Percentiles rank a stretch among this genome's conserved stretches.
Conservation (phyloP, 2,797 vertebrate species). For the Neosilurus hyrtlii region DNA sequence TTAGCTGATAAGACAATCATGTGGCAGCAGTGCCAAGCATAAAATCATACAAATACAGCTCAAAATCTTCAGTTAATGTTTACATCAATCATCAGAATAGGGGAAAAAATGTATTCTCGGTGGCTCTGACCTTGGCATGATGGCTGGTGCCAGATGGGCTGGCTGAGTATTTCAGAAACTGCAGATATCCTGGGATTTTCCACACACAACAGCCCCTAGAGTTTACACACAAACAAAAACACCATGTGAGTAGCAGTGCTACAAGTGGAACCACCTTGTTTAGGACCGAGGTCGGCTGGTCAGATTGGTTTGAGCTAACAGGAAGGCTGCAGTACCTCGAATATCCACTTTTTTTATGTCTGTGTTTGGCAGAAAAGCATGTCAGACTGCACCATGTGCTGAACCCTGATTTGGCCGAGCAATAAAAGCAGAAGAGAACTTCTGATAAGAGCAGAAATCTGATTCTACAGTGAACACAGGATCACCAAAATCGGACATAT, state of each 20-base stretch:
- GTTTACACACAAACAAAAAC: background rate
- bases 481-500: background rate
- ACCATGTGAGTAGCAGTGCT: constrained; percentile 1
- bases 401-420: background rate
- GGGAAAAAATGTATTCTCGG: background rate
- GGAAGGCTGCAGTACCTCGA: background rate
- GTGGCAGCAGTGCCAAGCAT: background rate
- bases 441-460: background rate
- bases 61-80: background rate
- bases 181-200: constrained; percentile 10
- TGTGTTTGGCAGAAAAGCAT: background rate
- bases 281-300: background rate
- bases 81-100: background rate
- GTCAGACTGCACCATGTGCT: background rate
- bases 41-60: background rate
- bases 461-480: background rate
- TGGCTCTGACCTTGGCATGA: constrained; percentile 13
- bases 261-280: constrained; percentile 4
- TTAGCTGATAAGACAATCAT: background rate
- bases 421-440: background rate
- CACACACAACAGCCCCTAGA: background rate
- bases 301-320: background rate
- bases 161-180: constrained; percentile 5
- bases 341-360: background rate
- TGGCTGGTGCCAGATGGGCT: constrained; percentile 13